phyloP scores from a whole-genome alignment of 2,888 invertebrate species.

The Odontothrips loti region DNA sequence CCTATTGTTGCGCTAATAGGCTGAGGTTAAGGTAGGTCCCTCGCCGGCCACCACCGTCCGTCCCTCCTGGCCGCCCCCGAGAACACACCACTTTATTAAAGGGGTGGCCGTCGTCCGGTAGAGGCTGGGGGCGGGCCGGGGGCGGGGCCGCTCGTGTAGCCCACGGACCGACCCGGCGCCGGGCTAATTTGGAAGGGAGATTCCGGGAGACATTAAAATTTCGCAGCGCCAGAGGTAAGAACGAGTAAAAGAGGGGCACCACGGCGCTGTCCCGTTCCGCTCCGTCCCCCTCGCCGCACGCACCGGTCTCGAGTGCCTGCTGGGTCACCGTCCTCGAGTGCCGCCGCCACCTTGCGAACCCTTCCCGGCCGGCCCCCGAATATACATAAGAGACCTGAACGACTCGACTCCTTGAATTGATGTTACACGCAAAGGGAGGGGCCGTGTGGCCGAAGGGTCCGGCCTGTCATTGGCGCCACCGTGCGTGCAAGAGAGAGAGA shows the following conservation, averaged over 20 bases:
- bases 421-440: constrained; percentile 18
- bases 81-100: constrained; percentile 19
- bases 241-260: neutral
- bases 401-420: constrained; percentile 9
- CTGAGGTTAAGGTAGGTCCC: constrained; percentile 19
- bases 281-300: too few species aligned
- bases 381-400: neutral
- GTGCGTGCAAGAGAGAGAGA: neutral
- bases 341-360: neutral
- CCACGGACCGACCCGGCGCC: too few species aligned
- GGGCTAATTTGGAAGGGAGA: constrained; percentile 17
- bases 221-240: neutral
- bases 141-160: neutral
- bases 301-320: neutral
- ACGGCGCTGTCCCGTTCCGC: too few species aligned
- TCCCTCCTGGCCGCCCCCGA: neutral
- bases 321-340: too few species aligned
- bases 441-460: neutral
- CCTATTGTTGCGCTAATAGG: constrained; percentile 20
- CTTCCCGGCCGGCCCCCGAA: too few species aligned
- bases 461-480: neutral
- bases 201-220: neutral
- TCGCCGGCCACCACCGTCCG: neutral
- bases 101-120: neutral
- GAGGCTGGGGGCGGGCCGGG: neutral